phyloP scores from a whole-genome alignment of 2,888 invertebrate genomes.

The Chelonus formosanus region DNA sequence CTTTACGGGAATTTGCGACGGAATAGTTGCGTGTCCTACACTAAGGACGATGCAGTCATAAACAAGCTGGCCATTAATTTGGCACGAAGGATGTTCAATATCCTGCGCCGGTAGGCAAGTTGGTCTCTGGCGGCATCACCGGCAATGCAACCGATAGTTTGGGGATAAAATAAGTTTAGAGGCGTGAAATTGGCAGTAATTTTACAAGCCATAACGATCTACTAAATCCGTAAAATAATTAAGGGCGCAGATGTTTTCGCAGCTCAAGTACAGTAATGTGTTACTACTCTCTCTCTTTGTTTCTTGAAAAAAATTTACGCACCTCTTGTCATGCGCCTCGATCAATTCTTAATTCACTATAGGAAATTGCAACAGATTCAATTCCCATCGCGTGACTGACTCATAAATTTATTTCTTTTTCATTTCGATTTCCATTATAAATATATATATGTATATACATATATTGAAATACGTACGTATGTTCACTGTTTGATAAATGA shows the following conservation, averaged over 20 bases:
- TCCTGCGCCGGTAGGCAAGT: conserved; percentile 44
- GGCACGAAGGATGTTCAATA: conserved; percentile 61
- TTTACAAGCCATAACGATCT: conserved; percentile 66
- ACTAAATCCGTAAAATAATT: conserved; percentile 66
- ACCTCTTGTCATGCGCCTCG: too few relatives aligned
- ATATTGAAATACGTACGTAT: background rate
- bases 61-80: conserved; percentile 63
- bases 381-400: conserved; percentile 28
- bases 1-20: conserved; percentile 59
- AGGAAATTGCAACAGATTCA: conserved; percentile 23
- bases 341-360: too few relatives aligned
- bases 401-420: conserved; percentile 8
- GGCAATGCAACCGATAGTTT: conserved; percentile 50
- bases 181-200: conserved; percentile 65
- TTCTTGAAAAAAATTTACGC: too few relatives aligned
- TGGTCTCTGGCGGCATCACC: conserved; percentile 28
- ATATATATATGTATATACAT: background rate
- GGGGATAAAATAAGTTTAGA: conserved; percentile 63
- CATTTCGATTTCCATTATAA: background rate
- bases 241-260: conserved; percentile 62
- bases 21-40: conserved; percentile 58
- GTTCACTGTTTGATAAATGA: conserved; percentile 18
- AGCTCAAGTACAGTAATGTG: conserved; percentile 9
- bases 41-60: conserved; percentile 56
- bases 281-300: conserved; percentile 33